phyloP scores from a whole-genome alignment of 2,888 invertebrate species.

The Archips xylosteana region DNA sequence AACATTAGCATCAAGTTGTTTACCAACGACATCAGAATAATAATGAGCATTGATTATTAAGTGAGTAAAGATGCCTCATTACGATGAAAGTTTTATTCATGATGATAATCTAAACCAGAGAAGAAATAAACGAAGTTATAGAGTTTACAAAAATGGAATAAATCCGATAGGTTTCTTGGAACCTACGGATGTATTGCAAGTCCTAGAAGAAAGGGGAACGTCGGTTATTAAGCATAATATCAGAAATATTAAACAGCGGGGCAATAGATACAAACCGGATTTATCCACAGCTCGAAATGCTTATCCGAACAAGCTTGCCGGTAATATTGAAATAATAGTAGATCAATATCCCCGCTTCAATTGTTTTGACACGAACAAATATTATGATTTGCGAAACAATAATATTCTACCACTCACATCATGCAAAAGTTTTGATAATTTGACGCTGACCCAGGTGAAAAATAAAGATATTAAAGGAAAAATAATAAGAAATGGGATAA shows the following conservation, averaged over 20 bases:
- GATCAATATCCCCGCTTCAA: conserved; percentile 74
- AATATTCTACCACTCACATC: conserved; percentile 68
- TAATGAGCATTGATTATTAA: conserved; percentile 46
- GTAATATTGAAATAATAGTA: conserved; percentile 43
- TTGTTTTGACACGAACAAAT: conserved; percentile 71
- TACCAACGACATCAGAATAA: conserved; percentile 16
- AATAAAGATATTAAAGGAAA: conserved; percentile 57
- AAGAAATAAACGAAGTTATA: conserved; percentile 81
- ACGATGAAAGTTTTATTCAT: conserved; percentile 82
- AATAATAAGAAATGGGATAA: conserved; percentile 66
- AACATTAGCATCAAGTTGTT: conserved; percentile 13
- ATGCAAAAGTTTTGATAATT: conserved; percentile 81
- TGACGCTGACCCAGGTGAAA: conserved; percentile 66
- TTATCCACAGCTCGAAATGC: conserved; percentile 50
- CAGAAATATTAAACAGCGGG: conserved; percentile 73
- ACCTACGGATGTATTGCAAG: conserved; percentile 67
- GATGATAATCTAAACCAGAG: conserved; percentile 81
- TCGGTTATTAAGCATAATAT: conserved; percentile 78
- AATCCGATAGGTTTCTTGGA: conserved; percentile 67
- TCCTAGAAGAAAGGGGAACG: conserved; percentile 72
- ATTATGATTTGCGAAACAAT: conserved; percentile 74
- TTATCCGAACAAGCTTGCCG: conserved; percentile 52
- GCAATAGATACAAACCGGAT: conserved; percentile 66
- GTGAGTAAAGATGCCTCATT: conserved; percentile 75
- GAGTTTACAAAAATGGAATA: conserved; percentile 79